Evolutionary conservation across 2,113 vertebrate species (phyloP).

Genomic region (Leptobrachium ailaonicum): DNA sequence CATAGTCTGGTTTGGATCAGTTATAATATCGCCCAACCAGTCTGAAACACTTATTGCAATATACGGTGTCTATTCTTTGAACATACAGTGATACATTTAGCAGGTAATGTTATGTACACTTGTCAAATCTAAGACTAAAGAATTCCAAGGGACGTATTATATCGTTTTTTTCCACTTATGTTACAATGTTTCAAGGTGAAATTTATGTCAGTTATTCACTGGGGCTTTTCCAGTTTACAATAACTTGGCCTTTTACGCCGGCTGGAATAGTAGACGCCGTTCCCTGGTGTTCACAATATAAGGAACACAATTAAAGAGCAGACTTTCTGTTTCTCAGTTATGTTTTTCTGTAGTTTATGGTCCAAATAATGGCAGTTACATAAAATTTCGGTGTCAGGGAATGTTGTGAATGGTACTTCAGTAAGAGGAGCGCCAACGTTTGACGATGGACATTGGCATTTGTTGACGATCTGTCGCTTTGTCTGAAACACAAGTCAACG

Average conservation of each 20-base stretch:
- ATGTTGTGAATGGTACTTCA: no score
- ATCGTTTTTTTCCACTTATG: background rate
- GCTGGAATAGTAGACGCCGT: background rate
- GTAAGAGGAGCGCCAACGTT: no score
- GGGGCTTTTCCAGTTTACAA: constrained; percentile 54
- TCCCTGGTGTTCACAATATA: background rate
- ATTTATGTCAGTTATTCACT: background rate
- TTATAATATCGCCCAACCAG: background rate
- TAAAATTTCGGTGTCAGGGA: no score
- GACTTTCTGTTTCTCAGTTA: no score
- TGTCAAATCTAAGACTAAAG: background rate
- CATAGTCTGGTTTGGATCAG: background rate
- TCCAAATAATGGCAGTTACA: no score
- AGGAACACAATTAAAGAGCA: background rate
- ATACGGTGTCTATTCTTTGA: background rate
- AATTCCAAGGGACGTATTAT: background rate
- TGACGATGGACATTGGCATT: no score
- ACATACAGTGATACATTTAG: background rate
- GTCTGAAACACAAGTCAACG: no score
- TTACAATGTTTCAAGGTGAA: background rate
- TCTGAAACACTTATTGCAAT: background rate
- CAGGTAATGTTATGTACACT: background rate
- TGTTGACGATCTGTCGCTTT: no score
- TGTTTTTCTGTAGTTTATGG: no score
- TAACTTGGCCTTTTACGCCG: constrained; percentile 52